Percentiles rank a stretch among this genome's conserved stretches.
Conservation (phyloP, 2,113 vertebrate species). For the Ellobius talpinus region DNA sequence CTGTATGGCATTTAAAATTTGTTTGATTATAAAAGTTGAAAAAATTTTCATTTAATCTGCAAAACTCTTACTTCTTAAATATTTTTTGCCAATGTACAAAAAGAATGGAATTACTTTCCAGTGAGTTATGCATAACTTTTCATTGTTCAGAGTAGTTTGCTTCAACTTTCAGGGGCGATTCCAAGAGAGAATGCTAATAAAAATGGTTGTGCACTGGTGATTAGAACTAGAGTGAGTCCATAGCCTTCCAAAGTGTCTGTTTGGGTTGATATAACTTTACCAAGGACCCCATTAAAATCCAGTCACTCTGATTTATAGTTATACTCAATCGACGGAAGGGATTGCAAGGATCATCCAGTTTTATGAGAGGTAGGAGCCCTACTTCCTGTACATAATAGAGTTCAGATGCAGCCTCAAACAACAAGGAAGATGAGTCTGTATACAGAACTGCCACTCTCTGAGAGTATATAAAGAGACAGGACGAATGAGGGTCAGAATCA, state of each 20-base stretch:
- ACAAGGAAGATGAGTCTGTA: constrained; percentile 59
- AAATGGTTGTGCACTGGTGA: background rate
- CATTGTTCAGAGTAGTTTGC: background rate
- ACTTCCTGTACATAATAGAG: constrained; percentile 48
- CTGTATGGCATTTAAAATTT: background rate
- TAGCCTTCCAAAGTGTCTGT: background rate
- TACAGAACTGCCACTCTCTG: background rate
- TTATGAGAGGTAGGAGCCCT: constrained; percentile 28
- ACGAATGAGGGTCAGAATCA: background rate
- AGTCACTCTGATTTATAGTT: background rate
- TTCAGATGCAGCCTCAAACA: constrained; percentile 31
- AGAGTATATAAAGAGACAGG: constrained; percentile 58
- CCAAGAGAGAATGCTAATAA: background rate
- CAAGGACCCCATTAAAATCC: background rate
- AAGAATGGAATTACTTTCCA: background rate
- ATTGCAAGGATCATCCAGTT: background rate
- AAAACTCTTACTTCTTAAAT: background rate
- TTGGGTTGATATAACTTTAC: constrained; percentile 19
- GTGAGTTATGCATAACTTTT: background rate
- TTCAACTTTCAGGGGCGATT: background rate
- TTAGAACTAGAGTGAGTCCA: background rate
- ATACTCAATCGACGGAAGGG: background rate
- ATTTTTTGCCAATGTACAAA: background rate
- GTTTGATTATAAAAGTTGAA: background rate
- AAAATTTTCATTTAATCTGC: background rate